Base-by-base conservation (phyloP, 2,113 vertebrate genomes). In the Sciurus niger region DNA sequence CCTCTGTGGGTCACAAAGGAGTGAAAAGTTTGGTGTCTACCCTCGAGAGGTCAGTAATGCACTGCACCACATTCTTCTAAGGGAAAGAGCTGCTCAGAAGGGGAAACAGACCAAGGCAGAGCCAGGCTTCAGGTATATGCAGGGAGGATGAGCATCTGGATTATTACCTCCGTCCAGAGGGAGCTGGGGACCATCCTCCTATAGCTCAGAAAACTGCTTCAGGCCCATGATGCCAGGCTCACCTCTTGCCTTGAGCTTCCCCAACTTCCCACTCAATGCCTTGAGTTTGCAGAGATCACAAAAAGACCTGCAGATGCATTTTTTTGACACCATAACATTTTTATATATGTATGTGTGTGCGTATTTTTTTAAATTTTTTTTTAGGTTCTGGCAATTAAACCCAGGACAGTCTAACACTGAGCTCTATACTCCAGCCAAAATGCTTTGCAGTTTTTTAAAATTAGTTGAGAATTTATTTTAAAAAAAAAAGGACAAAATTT, bases 381-480 rank as follows among this genome's bases (percentile, higher is more conserved):
- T 5, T 6, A 14, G 17, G 34, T n/a, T 14, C 16, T 70, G 34
- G 32, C 34, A 6, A 70, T n/a, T 34, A 16, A n/a, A n/a, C 67
- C 34, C 32, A n/a, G 67, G 32, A 32, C 14, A n/a, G 16, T 70
- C 14, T 70, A n/a, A 14, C 67, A 70, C 67, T n/a, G 67, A 70
- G 67, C 34, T 40, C 40, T 70, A n/a, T n/a, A n/a, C 67, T 70
- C 14, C 34, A n/a, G 67, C 34, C 25, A n/a, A 70, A 17, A 18
- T 25, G 24, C 48, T 87, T 90, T 37, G 5, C 37, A n/a, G 68
- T 89, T 78, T 94, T 84, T 37, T 9, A 89, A 92, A 89, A 90
- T 79, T 60, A 83, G 37, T 20, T 73, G 74, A 92, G 84, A 82
- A 46, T 65, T 77, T 95, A 46, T 65, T 77, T 95, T 40, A 4